phyloP scores from a whole-genome alignment of 2,113 vertebrate genomes.

The Baryphthengus martii region DNA sequence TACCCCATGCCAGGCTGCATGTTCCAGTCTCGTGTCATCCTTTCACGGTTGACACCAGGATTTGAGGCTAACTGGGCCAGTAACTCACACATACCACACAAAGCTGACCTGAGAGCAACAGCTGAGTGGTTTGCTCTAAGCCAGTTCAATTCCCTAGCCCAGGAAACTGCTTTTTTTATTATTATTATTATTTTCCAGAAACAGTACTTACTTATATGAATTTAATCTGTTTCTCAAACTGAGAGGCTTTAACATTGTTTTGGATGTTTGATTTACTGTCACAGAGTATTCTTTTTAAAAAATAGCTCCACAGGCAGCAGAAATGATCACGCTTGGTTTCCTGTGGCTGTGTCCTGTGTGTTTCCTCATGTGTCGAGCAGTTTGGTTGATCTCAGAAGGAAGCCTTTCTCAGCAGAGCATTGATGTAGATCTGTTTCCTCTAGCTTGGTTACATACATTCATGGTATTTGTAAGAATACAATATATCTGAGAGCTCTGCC shows the following conservation, averaged over 20 bases:
- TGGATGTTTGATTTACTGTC: background rate
- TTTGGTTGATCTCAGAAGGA: background rate
- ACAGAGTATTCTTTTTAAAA: background rate
- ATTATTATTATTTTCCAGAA: background rate
- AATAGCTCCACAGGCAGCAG: background rate
- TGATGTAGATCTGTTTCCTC: background rate
- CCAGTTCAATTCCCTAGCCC: background rate
- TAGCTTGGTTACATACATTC: background rate
- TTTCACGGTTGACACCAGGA: background rate
- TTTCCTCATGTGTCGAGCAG: background rate
- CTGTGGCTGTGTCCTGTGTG: background rate
- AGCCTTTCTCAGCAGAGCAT: background rate
- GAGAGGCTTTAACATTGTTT: background rate
- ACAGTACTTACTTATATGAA: background rate
- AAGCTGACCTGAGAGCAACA: background rate
- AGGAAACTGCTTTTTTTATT: background rate
- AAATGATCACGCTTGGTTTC: background rate
- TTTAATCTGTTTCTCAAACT: background rate
- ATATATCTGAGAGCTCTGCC: background rate
- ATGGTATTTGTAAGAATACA: background rate
- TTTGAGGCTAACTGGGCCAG: background rate
- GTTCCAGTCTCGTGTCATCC: background rate
- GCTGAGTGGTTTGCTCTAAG: background rate
- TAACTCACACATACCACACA: background rate
- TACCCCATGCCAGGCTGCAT: accelerated